Evolutionary conservation across 2,888 invertebrate genomes (phyloP), one percentile per base, ranked within the genome.

Genomic region (Dioctria linearis): DNA sequence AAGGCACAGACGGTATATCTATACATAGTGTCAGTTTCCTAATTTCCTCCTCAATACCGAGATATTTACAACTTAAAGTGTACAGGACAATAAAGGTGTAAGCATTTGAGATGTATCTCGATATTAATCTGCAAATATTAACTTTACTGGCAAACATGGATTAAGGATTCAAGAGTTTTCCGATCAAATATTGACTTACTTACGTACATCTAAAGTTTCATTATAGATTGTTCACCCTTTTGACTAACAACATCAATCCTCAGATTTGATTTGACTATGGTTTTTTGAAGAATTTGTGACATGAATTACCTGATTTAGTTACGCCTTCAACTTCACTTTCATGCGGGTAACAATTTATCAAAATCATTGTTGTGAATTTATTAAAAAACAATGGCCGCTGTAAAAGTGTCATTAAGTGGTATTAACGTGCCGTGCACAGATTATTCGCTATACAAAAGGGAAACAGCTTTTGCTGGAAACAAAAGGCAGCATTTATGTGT

Each of bases 141-240:
- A 39, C 61, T 61, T 25, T 25, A 25, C 61, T 39, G 37, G 40
- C 61, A 61, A 25, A 61, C 61, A 25, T 61, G 37, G 61, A 25
- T 25, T 25, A 25, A 25, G 25, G 39, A 4, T 11, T 61, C 37
- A 25, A 25, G 61, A 39, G 61, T 11, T 1, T 25, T n/a, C 2
- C 61, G 37, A 61, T 61, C 61, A 61, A 61, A 61, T 61, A 61
- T 61, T 61, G 61, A 61, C 25, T 61, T 61, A 61, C 25, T 61
- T 61, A 61, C n/a, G 11, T 25, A 54, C 54, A 11, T 4, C 11
- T 54, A n/a, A n/a, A n/a, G n/a, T n/a, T 54, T 54, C 54, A 54
- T 54, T n/a, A 54, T 4, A 54, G 9, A n/a, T 54, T 11, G 54
- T n/a, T 54, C 54, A 46, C 5, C 5, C 49, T 6, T 54, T 54